Evolutionary conservation across 2,888 invertebrate species (phyloP), one percentile per base, ranked within the genome.

Genomic region (Papilio gigon): DNA sequence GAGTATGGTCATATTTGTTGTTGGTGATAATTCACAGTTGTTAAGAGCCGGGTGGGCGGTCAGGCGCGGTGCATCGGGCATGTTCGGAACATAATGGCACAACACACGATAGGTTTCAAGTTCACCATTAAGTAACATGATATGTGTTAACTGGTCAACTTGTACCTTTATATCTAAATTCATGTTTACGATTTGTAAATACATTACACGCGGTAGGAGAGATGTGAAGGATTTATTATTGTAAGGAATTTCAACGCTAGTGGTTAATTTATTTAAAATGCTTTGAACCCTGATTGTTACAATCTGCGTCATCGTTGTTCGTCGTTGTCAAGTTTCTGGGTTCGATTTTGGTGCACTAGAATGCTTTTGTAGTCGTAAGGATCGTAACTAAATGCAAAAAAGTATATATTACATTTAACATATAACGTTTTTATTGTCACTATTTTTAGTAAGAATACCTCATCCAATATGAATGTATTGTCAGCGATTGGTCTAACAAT

Each of bases 21-120:
- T 30, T 33, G 12, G 53, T 53, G 30, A 68, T 68, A 58, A 63
- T 27, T 68, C 44, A 58, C 35, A 33, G 40, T 63, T 44, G 42
- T 61, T 67, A 67, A 62, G 37, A 14, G 44, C 44, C 14, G 33
- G 14, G 67, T 63, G 58, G 62, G 62, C 53, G 53, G 25, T 58
- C 17, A 12, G 6, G 9, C 33, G 30, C 66, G 22, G 17, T 37
- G 58, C 27, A 27, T 61, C 42, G 47, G 27, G 37, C 40, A 44
- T 58, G 35, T 27, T 27, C 12, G 22, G 8, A 44, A 35, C n/a
- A 17, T 30, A 35, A 67, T 62, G 42, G 42, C 30, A 22, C 14
- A 25, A 62, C 35, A 33, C 17, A 44, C 8, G 22, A 44, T 33
- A 47, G 27, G 25, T 11, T 59, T 44, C 22, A 59, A 44, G 35